These are phyloP conservation scores for Crossaster papposus DNA, from an alignment of 53 echinoderm and acorn worm species.

Conservation along the genomic window DNA sequence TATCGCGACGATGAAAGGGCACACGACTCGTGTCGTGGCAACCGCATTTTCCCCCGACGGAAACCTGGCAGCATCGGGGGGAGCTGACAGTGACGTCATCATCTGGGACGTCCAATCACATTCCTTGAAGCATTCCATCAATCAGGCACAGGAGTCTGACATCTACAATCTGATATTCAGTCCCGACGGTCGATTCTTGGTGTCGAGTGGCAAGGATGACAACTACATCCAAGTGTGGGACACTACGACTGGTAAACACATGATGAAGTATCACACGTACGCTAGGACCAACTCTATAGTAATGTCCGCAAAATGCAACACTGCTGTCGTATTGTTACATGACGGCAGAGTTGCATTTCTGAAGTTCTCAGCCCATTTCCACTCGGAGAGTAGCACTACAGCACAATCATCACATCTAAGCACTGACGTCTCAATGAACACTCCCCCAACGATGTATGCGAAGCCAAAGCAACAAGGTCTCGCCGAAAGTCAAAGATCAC, in stretches of 20 bases:
- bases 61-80: constrained; percentile 39
- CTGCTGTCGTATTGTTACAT: constrained; percentile 16
- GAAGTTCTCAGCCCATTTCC: background rate
- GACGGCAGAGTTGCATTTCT: constrained; percentile 51
- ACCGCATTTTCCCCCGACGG: constrained; percentile 33
- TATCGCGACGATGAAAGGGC: constrained; percentile 38
- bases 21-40: constrained; percentile 21
- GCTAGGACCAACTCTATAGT: background rate
- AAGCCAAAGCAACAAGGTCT: background rate
- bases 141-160: constrained; percentile 42
- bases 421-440: background rate
- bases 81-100: constrained; percentile 26
- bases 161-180: constrained; percentile 35
- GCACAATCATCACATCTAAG: background rate
- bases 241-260: background rate
- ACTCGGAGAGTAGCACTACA: background rate
- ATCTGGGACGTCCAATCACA: constrained; percentile 44
- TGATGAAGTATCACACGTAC: constrained; percentile 58
- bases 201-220: constrained; percentile 24
- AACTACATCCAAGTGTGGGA: constrained; percentile 42
- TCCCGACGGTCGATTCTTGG: constrained; percentile 20
- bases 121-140: constrained; percentile 26
- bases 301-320: constrained; percentile 27
- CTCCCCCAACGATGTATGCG: background rate
- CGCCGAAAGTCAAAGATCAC: background rate